A percentile compares a stretch with the other conserved stretches of the same genome.
phyloP scores from a whole-genome alignment of 2,888 invertebrate genomes.

The Horisme vitalbata region DNA sequence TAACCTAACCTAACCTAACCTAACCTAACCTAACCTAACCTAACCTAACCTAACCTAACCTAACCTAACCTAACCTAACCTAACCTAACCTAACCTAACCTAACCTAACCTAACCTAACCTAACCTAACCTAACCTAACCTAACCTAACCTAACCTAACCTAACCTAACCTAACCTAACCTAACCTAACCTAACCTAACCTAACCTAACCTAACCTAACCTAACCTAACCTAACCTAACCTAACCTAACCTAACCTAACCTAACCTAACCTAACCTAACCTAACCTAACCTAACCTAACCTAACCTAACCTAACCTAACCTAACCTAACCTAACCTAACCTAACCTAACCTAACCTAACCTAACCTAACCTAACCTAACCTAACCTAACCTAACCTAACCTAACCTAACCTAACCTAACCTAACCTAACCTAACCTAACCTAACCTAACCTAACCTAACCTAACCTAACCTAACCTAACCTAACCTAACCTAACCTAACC shows the following conservation, averaged over 20 bases:
- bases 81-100: slow-evolving; percentile 12
- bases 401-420: slow-evolving; percentile 29
- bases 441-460: slow-evolving; percentile 14
- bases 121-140: slow-evolving; percentile 23
- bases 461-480: slow-evolving; percentile 35
- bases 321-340: slow-evolving; percentile 36
- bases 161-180: slow-evolving; percentile 26
- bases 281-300: slow-evolving; percentile 24
- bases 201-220: slow-evolving; percentile 28
- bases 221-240: slow-evolving; percentile 28
- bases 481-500: slow-evolving; percentile 33
- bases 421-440: slow-evolving; percentile 19
- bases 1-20: slow-evolving; percentile 8
- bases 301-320: slow-evolving; percentile 32
- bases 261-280: slow-evolving; percentile 32
- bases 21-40: slow-evolving; percentile 10
- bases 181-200: slow-evolving; percentile 22
- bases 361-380: slow-evolving; percentile 29
- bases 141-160: slow-evolving; percentile 31
- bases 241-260: slow-evolving; percentile 7
- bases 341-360: slow-evolving; percentile 36
- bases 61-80: slow-evolving; percentile 13
- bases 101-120: not conserved
- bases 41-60: slow-evolving; percentile 13
- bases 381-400: slow-evolving; percentile 26